Evolutionary conservation across 2,113 vertebrate genomes (phyloP).

Genomic region (Chionomys nivalis): DNA sequence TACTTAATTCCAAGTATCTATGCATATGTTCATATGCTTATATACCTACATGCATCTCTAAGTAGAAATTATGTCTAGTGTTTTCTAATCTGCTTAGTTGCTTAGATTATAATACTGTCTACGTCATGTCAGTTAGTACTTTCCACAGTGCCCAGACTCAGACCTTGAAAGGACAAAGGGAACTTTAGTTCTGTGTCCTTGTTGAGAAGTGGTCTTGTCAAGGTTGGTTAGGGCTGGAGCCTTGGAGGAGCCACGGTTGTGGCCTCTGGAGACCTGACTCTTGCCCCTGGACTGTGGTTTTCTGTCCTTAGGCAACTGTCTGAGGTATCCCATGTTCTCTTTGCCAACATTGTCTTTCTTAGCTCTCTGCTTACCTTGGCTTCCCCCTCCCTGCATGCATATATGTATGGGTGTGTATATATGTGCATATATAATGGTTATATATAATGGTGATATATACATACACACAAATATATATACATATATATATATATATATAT

Average conservation of each 20-base stretch:
- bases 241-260: not conserved
- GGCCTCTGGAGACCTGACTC: not conserved
- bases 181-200: not conserved
- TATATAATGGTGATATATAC: no score
- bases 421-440: no score
- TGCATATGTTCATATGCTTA: not conserved
- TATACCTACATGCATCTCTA: not conserved
- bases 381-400: not conserved
- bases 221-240: not conserved
- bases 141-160: not conserved
- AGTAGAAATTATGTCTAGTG: not conserved
- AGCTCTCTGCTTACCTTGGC: not conserved
- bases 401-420: no score
- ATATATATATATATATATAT: no score
- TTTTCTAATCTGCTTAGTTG: slow-evolving; percentile 37
- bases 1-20: not conserved
- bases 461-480: no score
- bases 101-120: not conserved
- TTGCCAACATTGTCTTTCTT: not conserved
- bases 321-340: not conserved
- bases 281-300: not conserved
- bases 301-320: not conserved
- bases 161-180: not conserved
- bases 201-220: not conserved
- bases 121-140: not conserved